Percentiles rank a stretch among this genome's conserved stretches.
Evolutionary conservation across 2,888 invertebrate species (phyloP).

Genomic region (Latheticus oryzae): DNA sequence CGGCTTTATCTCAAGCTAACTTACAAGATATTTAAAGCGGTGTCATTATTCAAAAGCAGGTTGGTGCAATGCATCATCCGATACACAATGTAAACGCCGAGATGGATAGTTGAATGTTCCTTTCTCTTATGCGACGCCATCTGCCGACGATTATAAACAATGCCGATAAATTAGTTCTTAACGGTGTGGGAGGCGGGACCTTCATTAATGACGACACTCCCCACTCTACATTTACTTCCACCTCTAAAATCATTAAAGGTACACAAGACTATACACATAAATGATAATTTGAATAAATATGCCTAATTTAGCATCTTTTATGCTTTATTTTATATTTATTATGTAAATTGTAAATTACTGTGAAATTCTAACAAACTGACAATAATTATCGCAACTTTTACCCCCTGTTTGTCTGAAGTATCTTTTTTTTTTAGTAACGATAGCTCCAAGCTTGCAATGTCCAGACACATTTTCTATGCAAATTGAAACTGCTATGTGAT

Average conservation of each 20-base stretch:
- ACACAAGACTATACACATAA: slow-evolving; percentile 9
- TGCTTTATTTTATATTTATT: too few relatives aligned
- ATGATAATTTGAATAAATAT: slow-evolving; percentile 9
- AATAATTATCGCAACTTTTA: too few relatives aligned
- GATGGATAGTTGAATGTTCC: slow-evolving; percentile 43
- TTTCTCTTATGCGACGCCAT: slow-evolving; percentile 40
- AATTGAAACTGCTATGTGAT: slow-evolving; percentile 31
- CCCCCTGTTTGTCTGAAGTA: too few relatives aligned
- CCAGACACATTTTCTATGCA: slow-evolving; percentile 31
- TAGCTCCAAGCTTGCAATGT: too few relatives aligned
- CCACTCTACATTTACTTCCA: slow-evolving; percentile 5
- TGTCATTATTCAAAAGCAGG: slow-evolving; percentile 58
- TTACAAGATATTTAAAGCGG: slow-evolving; percentile 58
- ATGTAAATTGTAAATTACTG: too few relatives aligned
- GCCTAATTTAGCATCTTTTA: slow-evolving; percentile 19
- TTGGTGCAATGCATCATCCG: slow-evolving; percentile 57
- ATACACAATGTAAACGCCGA: slow-evolving; percentile 43
- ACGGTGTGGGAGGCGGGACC: slow-evolving; percentile 52
- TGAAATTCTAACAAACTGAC: slow-evolving; percentile 39
- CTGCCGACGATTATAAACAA: slow-evolving; percentile 57
- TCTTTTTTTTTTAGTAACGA: too few relatives aligned
- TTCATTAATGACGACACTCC: slow-evolving; percentile 50
- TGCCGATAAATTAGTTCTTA: slow-evolving; percentile 58
- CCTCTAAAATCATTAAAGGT: slow-evolving; percentile 20
- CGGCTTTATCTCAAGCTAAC: slow-evolving; percentile 52